Evolutionary conservation across 2,888 invertebrate species (phyloP).

Genomic region (Psylliodes chrysocephalus): DNA sequence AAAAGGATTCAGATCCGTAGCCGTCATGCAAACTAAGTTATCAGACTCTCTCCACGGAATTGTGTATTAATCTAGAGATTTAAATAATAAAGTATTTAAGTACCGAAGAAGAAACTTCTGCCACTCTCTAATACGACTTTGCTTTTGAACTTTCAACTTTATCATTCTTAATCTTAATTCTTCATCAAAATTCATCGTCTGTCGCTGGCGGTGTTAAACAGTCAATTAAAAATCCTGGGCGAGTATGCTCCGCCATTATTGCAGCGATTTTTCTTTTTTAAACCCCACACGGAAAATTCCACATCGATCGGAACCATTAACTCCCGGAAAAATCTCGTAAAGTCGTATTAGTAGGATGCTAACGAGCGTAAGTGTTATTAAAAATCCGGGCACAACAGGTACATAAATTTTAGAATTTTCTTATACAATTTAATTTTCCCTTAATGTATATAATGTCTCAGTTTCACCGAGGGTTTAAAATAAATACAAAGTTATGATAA

Average conservation of each 20-base stretch:
- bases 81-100: neutral
- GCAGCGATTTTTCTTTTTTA: constrained; percentile 29
- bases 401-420: constrained; percentile 3
- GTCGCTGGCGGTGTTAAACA: constrained; percentile 20
- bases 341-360: constrained; percentile 19
- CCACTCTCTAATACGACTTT: neutral
- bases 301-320: constrained; percentile 26
- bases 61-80: neutral
- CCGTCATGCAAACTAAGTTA: too few species aligned
- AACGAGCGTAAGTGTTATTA: constrained; percentile 25
- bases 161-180: constrained; percentile 19
- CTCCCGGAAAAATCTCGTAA: constrained; percentile 25
- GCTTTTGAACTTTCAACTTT: constrained; percentile 18
- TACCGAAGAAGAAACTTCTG: constrained; percentile 3
- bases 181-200: constrained; percentile 27
- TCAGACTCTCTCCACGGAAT: neutral
- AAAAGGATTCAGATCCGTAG: too few species aligned
- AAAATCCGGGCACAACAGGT: constrained; percentile 30
- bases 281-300: constrained; percentile 19
- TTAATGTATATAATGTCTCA: too few species aligned
- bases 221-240: constrained; percentile 30
- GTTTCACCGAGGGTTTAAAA: too few species aligned
- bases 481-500: too few species aligned
- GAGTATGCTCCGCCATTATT: constrained; percentile 19
- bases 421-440: too few species aligned